These are phyloP conservation scores for Pasiphila rectangulata DNA, from an alignment of 2,888 invertebrate genomes.

Conservation along the genomic window DNA sequence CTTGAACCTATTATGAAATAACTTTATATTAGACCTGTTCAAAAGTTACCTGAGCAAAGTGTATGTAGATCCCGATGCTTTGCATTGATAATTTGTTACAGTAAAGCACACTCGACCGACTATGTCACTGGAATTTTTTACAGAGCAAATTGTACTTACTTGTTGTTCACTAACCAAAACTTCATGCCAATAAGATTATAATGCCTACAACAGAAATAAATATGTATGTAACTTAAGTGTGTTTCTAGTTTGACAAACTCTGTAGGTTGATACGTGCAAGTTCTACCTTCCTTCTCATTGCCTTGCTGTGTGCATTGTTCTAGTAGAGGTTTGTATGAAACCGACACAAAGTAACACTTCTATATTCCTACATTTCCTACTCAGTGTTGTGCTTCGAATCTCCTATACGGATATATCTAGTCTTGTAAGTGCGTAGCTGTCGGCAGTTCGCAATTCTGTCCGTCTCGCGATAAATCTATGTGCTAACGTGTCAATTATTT, in stretches of 20 bases:
- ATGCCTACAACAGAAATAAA: too few relatives aligned
- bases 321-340: slow-evolving; percentile 18
- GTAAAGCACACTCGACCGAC: too few relatives aligned
- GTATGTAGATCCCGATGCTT: too few relatives aligned
- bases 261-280: slow-evolving; percentile 18
- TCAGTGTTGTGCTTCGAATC: slow-evolving; percentile 55
- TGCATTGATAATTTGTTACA: too few relatives aligned
- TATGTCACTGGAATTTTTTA: too few relatives aligned
- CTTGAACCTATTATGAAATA: slow-evolving; percentile 1
- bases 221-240: too few relatives aligned
- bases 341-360: slow-evolving; percentile 22
- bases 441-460: slow-evolving; percentile 39
- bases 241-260: too few relatives aligned
- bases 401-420: slow-evolving; percentile 31
- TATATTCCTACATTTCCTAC: slow-evolving; percentile 55
- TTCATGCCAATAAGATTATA: too few relatives aligned
- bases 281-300: slow-evolving; percentile 54
- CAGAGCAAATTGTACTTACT: too few relatives aligned
- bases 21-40: too few relatives aligned
- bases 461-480: slow-evolving; percentile 51
- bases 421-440: slow-evolving; percentile 35
- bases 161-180: too few relatives aligned
- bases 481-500: slow-evolving; percentile 69
- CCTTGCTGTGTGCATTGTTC: slow-evolving; percentile 61
- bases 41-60: too few relatives aligned